Base-by-base conservation (phyloP, 2,888 invertebrate genomes). In the Cheilosia soror region DNA sequence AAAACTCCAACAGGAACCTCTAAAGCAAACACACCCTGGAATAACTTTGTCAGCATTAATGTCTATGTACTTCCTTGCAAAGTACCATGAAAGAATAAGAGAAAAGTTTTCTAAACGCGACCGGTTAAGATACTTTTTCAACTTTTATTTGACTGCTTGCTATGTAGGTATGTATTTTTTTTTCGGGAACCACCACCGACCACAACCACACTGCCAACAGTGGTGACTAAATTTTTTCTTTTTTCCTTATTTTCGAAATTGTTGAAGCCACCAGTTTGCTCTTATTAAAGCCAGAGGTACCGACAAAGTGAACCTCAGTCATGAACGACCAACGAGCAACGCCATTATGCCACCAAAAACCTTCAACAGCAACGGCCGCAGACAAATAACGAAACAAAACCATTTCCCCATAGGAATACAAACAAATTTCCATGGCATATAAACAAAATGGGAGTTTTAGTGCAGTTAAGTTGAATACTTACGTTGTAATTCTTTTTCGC, bases 401-500 rank as follows among this genome's bases (percentile, higher is more conserved):
- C n/a, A 9, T 63, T 69, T 58, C 20, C 78, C 44, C 62, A 66
- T 63, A 68, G 58, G 49, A 75, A 79, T 66, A 66, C 37, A 13
- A 75, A 75, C 69, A 84, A 75, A 75, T 71, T 69, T 71, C 47
- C 37, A 71, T 71, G 58, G 71, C 37, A 71, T 75, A 88, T 88
- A 86, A 87, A 73, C 76, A 72, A 76, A 87, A 66, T 68, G 75
- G 65, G 79, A 71, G 71, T 81, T 85, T 79, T 80, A 80, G 77
- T 82, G 76, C 84, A 75, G 62, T 80, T 68, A 87, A 87, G 76
- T 79, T 77, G 66, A 87, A 82, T 88, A 91, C 93, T 93, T 90
- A 93, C 93, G 88, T 93, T 91, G 51, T 91, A 90, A 82, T 92
- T 93, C 75, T 91, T 91, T 77, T 94, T 93, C n/a, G 94, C 94